Evolutionary conservation across 2,888 invertebrate genomes (phyloP).

Genomic region (Gerris lacustris): DNA sequence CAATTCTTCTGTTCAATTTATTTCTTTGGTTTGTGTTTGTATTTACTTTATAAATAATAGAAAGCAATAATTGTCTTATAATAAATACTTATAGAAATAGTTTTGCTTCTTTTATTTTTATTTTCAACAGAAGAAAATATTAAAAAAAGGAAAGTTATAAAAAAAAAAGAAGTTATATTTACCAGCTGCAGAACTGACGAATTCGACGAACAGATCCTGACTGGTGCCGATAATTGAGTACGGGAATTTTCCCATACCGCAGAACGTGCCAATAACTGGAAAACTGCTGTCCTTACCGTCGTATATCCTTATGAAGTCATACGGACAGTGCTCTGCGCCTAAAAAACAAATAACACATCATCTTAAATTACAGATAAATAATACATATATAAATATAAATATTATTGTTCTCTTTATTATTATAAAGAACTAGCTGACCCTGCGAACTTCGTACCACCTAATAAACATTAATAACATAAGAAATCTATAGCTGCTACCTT

Average conservation of each 20-base stretch:
- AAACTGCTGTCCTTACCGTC: conserved; percentile 80
- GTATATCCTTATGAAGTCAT: conserved; percentile 78
- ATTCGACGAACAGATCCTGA: conserved; percentile 75
- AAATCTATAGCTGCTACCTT: too few relatives aligned
- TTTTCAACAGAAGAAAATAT: too few relatives aligned
- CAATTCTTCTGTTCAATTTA: too few relatives aligned
- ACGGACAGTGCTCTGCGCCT: conserved; percentile 76
- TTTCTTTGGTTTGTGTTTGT: too few relatives aligned
- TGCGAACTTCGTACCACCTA: too few relatives aligned
- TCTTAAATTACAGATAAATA: background rate
- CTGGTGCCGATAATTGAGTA: conserved; percentile 89
- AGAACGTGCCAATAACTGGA: conserved; percentile 79
- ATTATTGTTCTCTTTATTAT: background rate
- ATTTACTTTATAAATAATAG: too few relatives aligned
- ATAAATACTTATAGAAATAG: too few relatives aligned
- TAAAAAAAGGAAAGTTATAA: too few relatives aligned
- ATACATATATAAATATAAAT: background rate
- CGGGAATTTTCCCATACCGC: conserved; percentile 86
- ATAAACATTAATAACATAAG: too few relatives aligned
- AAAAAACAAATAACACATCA: conserved; percentile 26
- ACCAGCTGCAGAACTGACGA: conserved; percentile 77
- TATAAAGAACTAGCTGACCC: too few relatives aligned
- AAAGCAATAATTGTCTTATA: too few relatives aligned
- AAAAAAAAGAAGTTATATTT: background rate
- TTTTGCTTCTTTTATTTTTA: too few relatives aligned